These are phyloP conservation scores for Rhingia campestris DNA, from an alignment of 2,888 invertebrate species.

Conservation along the genomic window DNA sequence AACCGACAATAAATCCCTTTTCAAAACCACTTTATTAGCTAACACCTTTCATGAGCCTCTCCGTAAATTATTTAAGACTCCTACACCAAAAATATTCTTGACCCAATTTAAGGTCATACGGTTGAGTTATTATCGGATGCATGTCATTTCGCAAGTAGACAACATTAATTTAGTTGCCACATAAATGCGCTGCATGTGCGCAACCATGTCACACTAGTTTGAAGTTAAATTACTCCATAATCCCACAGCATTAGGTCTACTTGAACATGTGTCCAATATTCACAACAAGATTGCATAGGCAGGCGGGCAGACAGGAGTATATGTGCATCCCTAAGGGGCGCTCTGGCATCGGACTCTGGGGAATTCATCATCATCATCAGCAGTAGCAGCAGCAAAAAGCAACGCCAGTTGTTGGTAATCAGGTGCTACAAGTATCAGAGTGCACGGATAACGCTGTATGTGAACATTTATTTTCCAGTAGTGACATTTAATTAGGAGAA, in stretches of 20 bases:
- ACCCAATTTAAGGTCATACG: conserved; percentile 21
- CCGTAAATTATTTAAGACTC: neutral
- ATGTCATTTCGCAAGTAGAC: conserved; percentile 50
- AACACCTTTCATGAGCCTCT: too few relatives aligned
- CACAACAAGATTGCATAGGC: conserved; percentile 35
- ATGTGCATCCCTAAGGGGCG: conserved; percentile 32
- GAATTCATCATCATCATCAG: conserved; percentile 69
- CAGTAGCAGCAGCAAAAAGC: conserved; percentile 13
- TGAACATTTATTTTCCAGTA: conserved; percentile 66
- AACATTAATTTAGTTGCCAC: conserved; percentile 60
- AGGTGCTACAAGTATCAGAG: conserved; percentile 35
- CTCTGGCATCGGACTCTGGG: conserved; percentile 32
- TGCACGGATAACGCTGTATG: conserved; percentile 59
- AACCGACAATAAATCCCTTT: too few relatives aligned
- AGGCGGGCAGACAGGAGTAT: conserved; percentile 25
- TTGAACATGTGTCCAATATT: conserved; percentile 56
- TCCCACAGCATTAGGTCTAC: conserved; percentile 49
- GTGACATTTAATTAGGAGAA: conserved; percentile 72
- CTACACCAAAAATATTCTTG: neutral
- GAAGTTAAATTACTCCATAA: conserved; percentile 69
- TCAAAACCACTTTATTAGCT: too few relatives aligned
- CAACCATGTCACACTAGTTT: conserved; percentile 48
- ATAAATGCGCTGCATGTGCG: conserved; percentile 44
- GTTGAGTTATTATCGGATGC: conserved; percentile 26
- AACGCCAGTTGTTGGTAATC: neutral